Conservation (phyloP, 2,888 invertebrate species). For the Thereva nobilitata region DNA sequence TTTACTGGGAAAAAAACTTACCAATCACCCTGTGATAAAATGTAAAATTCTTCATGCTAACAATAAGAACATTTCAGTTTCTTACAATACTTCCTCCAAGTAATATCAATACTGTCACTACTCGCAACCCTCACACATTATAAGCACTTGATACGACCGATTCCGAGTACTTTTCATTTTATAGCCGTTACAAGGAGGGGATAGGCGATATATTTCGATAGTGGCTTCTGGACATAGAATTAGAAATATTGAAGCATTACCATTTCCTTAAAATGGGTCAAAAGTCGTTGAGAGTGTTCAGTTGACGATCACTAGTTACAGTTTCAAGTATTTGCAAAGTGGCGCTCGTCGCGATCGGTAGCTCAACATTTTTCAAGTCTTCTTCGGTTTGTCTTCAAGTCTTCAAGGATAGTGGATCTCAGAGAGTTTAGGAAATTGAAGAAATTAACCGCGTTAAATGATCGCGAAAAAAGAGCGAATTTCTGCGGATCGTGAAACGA, state of each 20-base stretch:
- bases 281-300: conserved; percentile 50
- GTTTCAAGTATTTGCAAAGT: conserved; percentile 56
- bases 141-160: not conserved
- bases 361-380: conserved; percentile 44
- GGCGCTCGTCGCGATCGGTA: conserved; percentile 57
- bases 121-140: conserved; percentile 1
- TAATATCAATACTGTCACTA: conserved; percentile 6
- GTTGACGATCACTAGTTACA: conserved; percentile 44
- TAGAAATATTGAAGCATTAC: conserved; percentile 23
- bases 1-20: too few species aligned
- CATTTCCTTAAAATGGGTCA: conserved; percentile 58
- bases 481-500: too few species aligned
- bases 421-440: too few species aligned
- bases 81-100: conserved; percentile 10
- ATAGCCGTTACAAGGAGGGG: not conserved
- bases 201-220: conserved; percentile 6
- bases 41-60: too few species aligned
- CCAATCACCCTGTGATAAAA: too few species aligned
- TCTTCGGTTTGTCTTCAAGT: too few species aligned
- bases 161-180: conserved; percentile 4
- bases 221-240: conserved; percentile 7
- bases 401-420: too few species aligned
- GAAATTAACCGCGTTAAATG: too few species aligned
- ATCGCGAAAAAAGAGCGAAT: too few species aligned
- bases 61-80: not conserved